These are phyloP conservation scores for Enteromius paludinosus DNA, from an alignment of 2,797 vertebrate species.

Conservation along the genomic window DNA sequence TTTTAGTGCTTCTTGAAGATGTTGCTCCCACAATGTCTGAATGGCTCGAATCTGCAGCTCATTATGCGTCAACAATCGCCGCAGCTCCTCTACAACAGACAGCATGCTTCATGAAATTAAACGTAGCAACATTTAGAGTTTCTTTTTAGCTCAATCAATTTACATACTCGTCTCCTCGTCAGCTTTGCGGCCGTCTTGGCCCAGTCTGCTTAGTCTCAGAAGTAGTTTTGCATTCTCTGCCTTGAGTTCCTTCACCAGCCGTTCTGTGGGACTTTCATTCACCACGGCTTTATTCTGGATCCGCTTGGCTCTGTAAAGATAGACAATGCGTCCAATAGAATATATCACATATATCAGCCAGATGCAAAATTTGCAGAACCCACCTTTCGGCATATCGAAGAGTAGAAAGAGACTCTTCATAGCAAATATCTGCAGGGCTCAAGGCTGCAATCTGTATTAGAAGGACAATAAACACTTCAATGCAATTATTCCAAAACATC, in stretches of 20 bases:
- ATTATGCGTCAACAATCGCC: conserved; percentile 78
- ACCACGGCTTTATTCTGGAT: conserved; percentile 87
- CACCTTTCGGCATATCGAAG: conserved; percentile 88
- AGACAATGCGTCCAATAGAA: not conserved
- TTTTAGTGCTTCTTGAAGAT: conserved; percentile 82
- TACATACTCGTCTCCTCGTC: conserved; percentile 80
- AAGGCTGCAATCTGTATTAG: conserved; percentile 81
- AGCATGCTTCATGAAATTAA: not conserved
- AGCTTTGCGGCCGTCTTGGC: conserved; percentile 76
- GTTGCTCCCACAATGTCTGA: conserved; percentile 85
- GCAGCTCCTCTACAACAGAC: conserved; percentile 77
- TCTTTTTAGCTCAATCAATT: not conserved
- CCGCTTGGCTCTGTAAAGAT: conserved; percentile 82
- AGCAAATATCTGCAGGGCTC: conserved; percentile 90
- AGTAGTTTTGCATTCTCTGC: conserved; percentile 79
- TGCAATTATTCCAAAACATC: not conserved
- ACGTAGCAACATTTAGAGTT: conserved; percentile 9
- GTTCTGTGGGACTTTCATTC: conserved; percentile 86
- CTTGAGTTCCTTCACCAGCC: conserved; percentile 81
- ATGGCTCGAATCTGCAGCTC: conserved; percentile 79
- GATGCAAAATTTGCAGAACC: not conserved
- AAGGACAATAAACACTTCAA: conserved; percentile 19
- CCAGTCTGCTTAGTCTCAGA: conserved; percentile 75
- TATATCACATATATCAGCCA: not conserved
- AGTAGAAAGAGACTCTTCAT: conserved; percentile 88